phyloP scores from a whole-genome alignment of 1,140 invertebrate genomes.

The Dreissena polymorpha region DNA sequence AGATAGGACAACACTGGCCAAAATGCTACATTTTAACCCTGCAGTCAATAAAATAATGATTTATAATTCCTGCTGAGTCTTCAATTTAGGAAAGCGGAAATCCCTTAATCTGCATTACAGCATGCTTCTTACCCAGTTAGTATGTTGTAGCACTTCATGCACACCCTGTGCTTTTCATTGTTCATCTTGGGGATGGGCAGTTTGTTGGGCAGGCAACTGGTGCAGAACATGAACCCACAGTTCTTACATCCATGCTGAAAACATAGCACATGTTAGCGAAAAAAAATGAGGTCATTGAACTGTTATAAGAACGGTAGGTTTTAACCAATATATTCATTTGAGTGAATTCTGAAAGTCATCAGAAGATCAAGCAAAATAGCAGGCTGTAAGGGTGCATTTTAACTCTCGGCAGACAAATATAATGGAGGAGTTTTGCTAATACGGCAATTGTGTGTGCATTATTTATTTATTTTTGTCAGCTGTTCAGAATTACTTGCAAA shows the following conservation, averaged over 20 bases:
- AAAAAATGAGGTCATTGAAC: background rate
- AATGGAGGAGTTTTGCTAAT: background rate
- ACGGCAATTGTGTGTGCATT: background rate
- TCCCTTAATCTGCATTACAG: no score
- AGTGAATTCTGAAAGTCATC: background rate
- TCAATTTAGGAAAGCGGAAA: no score
- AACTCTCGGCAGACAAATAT: background rate
- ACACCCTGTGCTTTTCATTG: slow-evolving; percentile 75
- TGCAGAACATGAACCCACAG: slow-evolving; percentile 79
- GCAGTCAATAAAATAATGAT: no score
- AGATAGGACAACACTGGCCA: no score
- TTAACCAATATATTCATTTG: background rate
- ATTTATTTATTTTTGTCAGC: no score
- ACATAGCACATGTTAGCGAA: slow-evolving; percentile 21
- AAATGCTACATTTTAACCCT: no score
- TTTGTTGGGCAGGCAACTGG: slow-evolving; percentile 74
- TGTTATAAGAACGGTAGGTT: background rate
- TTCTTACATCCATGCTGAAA: slow-evolving; percentile 78
- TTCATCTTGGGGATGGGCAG: slow-evolving; percentile 71
- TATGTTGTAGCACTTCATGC: slow-evolving; percentile 68
- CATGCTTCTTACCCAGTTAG: no score
- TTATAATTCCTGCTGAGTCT: no score
- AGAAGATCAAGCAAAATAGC: background rate
- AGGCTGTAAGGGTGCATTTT: background rate
- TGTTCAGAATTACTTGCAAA: no score